Evolutionary conservation across 2,113 vertebrate species (phyloP).

Genomic region (Aegithalos caudatus): DNA sequence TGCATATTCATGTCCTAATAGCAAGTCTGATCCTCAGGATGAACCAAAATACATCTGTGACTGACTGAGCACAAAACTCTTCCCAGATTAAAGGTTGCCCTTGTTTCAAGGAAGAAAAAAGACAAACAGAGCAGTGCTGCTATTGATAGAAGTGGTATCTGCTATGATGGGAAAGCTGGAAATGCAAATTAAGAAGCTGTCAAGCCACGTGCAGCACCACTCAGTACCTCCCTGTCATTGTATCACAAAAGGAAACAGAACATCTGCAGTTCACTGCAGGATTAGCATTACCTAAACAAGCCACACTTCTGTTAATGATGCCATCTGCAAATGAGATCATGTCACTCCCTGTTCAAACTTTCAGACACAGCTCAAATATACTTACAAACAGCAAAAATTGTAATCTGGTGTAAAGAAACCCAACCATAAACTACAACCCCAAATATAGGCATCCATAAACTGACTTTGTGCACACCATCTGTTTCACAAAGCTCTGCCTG

Average conservation of each 20-base stretch:
- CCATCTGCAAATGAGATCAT: background rate
- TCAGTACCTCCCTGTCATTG: background rate
- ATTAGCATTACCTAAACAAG: background rate
- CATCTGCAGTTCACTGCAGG: background rate
- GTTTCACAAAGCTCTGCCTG: background rate
- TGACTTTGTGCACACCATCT: background rate
- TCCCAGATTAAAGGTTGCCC: background rate
- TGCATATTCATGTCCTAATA: background rate
- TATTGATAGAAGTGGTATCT: background rate
- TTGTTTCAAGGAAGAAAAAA: background rate
- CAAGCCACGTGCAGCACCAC: background rate
- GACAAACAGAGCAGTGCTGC: background rate
- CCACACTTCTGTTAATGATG: background rate
- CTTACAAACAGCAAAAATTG: background rate
- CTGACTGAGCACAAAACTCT: background rate
- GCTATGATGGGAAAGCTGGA: background rate
- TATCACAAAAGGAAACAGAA: background rate
- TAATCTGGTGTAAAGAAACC: background rate
- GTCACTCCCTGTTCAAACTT: background rate
- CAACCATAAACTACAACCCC: background rate
- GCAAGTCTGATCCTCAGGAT: background rate
- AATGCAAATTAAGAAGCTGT: background rate
- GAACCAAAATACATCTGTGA: background rate
- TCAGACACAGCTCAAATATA: background rate
- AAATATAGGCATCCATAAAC: background rate